Conservation (phyloP, 2,888 invertebrate genomes). For the Azorinus chamasolen region DNA sequence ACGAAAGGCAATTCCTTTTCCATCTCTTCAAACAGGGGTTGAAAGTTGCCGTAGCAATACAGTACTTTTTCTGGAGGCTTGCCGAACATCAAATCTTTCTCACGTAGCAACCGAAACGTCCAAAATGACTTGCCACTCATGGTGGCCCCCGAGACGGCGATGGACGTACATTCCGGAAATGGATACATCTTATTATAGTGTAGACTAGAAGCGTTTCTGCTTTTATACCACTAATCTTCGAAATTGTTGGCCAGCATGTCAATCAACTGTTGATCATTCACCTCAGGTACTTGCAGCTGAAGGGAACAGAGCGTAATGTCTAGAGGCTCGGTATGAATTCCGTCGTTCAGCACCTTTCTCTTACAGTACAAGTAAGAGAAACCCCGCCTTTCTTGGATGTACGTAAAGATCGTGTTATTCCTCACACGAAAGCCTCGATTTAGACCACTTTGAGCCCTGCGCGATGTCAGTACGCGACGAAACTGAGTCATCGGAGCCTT, state of each 20-base stretch:
- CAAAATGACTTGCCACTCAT: slow-evolving; percentile 4
- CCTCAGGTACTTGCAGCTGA: slow-evolving; percentile 4
- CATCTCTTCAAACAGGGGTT: slow-evolving; percentile 37
- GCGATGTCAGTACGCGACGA: slow-evolving; percentile 29
- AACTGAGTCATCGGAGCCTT: slow-evolving; percentile 36
- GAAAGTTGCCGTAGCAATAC: slow-evolving; percentile 41
- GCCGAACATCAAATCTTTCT: slow-evolving; percentile 25
- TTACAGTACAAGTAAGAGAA: slow-evolving; percentile 53
- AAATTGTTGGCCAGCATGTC: slow-evolving; percentile 18
- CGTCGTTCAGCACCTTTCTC: slow-evolving; percentile 37
- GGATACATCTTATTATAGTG: slow-evolving; percentile 26
- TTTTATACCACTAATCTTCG: slow-evolving; percentile 1
- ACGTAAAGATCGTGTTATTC: slow-evolving; percentile 25
- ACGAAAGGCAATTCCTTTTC: slow-evolving; percentile 24
- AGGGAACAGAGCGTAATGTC: slow-evolving; percentile 36
- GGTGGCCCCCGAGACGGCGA: slow-evolving; percentile 27
- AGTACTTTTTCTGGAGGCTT: slow-evolving; percentile 19
- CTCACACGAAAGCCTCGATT: slow-evolving; percentile 37
- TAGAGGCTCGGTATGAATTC: slow-evolving; percentile 43
- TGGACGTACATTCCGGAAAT: slow-evolving; percentile 37
- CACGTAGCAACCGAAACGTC: slow-evolving; percentile 8
- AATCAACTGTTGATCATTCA: slow-evolving; percentile 26
- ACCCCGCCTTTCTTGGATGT: slow-evolving; percentile 31
- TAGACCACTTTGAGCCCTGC: slow-evolving; percentile 14
- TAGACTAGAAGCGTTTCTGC: too few relatives aligned